These are phyloP conservation scores for Bothrops jararaca DNA, from an alignment of 2,113 vertebrate species.

Conservation along the genomic window DNA sequence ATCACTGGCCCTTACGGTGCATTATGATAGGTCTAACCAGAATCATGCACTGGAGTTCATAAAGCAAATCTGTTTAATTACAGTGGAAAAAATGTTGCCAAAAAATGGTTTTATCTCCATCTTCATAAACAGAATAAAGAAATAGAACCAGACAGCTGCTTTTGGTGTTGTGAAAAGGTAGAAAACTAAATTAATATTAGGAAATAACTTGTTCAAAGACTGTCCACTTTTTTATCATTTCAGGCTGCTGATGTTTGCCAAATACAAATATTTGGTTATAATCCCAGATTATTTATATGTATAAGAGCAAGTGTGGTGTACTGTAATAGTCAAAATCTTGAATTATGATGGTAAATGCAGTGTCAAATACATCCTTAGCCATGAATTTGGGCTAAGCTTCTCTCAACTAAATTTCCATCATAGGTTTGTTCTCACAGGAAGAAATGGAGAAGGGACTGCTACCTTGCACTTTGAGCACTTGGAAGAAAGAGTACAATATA, in stretches of 20 bases:
- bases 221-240: not conserved
- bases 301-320: not conserved
- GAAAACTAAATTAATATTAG: not conserved
- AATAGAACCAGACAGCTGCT: too few species aligned
- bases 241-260: not conserved
- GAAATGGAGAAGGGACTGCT: not conserved
- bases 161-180: too few species aligned
- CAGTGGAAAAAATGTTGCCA: not conserved
- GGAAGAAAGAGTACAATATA: not conserved
- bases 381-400: not conserved
- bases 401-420: not conserved
- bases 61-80: not conserved
- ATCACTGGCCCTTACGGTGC: not conserved
- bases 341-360: not conserved
- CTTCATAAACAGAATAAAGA: not conserved
- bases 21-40: not conserved
- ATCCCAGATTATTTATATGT: not conserved
- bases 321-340: not conserved
- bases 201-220: not conserved
- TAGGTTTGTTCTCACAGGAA: not conserved
- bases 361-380: not conserved
- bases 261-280: conserved; percentile 15
- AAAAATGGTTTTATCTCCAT: not conserved
- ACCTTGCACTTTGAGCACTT: not conserved
- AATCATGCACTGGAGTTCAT: not conserved